Percentiles rank a stretch among this genome's conserved stretches.
Conservation (phyloP, 2,888 invertebrate genomes). For the Mythimna vitellina region DNA sequence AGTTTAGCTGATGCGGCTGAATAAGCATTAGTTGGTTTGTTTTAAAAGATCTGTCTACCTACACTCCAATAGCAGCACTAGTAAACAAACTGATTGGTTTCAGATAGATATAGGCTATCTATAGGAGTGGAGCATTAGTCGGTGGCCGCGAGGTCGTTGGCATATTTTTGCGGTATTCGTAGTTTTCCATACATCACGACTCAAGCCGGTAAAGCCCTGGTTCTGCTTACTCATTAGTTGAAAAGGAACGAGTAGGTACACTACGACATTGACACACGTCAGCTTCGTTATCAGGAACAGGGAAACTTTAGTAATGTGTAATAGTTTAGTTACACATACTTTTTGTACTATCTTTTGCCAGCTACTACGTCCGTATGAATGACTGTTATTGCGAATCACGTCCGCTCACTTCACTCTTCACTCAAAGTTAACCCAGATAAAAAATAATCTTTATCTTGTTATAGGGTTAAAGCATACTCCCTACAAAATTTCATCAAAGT, state of each 20-base stretch:
- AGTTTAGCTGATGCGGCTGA: not conserved
- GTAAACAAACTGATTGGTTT: constrained; percentile 53
- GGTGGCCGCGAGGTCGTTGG: constrained; percentile 49
- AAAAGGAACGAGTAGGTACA: constrained; percentile 10
- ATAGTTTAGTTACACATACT: not conserved
- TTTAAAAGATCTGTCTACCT: constrained; percentile 37
- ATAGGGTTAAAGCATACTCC: no score
- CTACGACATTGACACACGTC: constrained; percentile 30
- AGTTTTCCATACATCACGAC: constrained; percentile 42
- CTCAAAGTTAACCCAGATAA: no score
- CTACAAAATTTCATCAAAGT: no score
- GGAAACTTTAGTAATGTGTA: not conserved
- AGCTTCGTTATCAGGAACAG: constrained; percentile 11
- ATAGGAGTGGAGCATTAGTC: constrained; percentile 42
- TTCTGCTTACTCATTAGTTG: constrained; percentile 27
- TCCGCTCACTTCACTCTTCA: no score
- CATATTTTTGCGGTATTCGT: constrained; percentile 47
- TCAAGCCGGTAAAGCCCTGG: constrained; percentile 31
- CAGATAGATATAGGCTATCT: constrained; percentile 45
- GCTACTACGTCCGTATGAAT: not conserved
- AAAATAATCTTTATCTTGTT: no score
- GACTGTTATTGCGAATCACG: no score
- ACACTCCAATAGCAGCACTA: constrained; percentile 26
- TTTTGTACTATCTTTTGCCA: not conserved
- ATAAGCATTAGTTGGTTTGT: constrained; percentile 26